These are phyloP conservation scores for Ficedula albicollis DNA, from an alignment of 2,797 vertebrate genomes.

Conservation along the genomic window DNA sequence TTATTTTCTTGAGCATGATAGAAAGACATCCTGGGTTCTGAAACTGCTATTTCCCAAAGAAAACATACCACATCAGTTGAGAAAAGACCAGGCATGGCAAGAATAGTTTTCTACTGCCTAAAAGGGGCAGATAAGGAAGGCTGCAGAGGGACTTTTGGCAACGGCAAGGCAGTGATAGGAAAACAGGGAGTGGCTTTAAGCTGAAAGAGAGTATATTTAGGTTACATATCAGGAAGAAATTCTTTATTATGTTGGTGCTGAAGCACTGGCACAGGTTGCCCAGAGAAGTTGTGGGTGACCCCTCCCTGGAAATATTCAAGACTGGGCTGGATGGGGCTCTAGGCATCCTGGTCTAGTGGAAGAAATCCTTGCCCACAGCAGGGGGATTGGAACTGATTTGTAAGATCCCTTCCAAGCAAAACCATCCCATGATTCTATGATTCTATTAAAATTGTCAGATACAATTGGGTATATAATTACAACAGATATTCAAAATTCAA, in stretches of 20 bases:
- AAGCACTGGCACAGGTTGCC: not conserved
- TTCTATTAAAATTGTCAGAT: not conserved
- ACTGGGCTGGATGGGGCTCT: not conserved
- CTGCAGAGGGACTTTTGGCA: not conserved
- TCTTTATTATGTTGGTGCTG: not conserved
- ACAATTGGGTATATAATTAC: not conserved
- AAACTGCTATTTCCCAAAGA: not conserved
- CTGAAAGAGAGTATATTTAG: not conserved
- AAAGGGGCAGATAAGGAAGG: not conserved
- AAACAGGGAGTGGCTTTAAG: not conserved
- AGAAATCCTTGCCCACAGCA: not conserved
- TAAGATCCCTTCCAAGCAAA: not conserved
- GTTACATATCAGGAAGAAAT: not conserved
- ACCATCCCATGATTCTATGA: not conserved
- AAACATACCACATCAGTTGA: not conserved
- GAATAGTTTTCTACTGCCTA: not conserved
- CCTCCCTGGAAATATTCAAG: not conserved
- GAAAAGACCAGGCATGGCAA: not conserved
- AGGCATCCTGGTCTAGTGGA: not conserved
- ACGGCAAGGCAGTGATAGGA: not conserved
- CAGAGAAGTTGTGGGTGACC: accelerated
- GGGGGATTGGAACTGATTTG: accelerated
- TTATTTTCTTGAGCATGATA: not conserved
- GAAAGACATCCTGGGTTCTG: not conserved
- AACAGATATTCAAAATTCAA: not conserved